Conservation (phyloP, 2,113 vertebrate genomes). For the Daphoenositta chrysoptera region DNA sequence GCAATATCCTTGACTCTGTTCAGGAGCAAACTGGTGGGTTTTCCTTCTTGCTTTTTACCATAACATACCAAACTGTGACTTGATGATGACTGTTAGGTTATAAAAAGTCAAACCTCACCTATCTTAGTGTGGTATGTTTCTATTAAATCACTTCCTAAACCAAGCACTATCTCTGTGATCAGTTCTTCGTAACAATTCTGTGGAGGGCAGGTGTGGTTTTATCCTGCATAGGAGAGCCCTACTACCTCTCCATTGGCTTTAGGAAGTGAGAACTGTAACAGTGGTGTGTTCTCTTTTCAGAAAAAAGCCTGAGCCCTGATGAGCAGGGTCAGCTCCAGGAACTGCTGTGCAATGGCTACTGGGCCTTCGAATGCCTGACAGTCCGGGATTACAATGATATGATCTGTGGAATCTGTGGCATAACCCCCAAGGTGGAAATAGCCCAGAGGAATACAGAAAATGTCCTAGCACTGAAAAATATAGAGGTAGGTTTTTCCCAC, state of each 20-base stretch:
- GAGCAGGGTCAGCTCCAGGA: constrained; percentile 82
- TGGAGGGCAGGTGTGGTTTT: not conserved
- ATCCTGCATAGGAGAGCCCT: not conserved
- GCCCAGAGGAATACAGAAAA: constrained; percentile 83
- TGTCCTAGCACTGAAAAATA: constrained; percentile 87
- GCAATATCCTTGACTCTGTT: constrained; percentile 76
- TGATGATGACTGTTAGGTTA: not conserved
- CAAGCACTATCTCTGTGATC: not conserved
- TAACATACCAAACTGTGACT: not conserved
- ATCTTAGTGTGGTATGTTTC: not conserved
- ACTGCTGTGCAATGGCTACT: constrained; percentile 91
- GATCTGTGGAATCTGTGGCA: constrained; percentile 96
- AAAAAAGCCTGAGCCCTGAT: constrained; percentile 76
- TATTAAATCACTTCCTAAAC: not conserved
- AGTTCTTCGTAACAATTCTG: not conserved
- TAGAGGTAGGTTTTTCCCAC: constrained; percentile 79
- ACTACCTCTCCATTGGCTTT: not conserved
- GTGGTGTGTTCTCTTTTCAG: constrained; percentile 67
- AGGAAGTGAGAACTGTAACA: not conserved
- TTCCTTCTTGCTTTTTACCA: not conserved
- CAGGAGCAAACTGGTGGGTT: constrained; percentile 83
- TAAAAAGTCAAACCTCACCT: not conserved
- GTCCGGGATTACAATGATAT: constrained; percentile 97
- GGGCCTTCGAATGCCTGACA: constrained; percentile 96
- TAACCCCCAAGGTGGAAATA: constrained; percentile 92